Percentiles rank a stretch among this genome's conserved stretches.
Evolutionary conservation across 2,113 vertebrate genomes (phyloP).

Genomic region (Terrapene triunguis): DNA sequence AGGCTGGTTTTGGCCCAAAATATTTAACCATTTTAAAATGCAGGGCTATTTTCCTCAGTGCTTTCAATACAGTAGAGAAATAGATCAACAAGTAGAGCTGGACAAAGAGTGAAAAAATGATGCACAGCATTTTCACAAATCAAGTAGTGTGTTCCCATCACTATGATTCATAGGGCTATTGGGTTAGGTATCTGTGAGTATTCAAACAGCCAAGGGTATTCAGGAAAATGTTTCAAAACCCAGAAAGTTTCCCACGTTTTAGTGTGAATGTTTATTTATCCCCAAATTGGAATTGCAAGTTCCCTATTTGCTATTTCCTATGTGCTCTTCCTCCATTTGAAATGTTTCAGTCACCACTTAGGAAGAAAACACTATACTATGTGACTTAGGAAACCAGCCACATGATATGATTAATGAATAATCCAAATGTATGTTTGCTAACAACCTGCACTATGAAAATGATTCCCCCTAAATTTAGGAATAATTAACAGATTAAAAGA

Average conservation of each 20-base stretch:
- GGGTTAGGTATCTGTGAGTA: not conserved
- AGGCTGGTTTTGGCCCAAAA: not conserved
- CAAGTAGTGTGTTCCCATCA: not conserved
- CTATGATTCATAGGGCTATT: not conserved
- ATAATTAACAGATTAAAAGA: not conserved
- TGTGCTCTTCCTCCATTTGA: not conserved
- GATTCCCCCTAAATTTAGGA: not conserved
- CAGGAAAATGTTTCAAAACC: not conserved
- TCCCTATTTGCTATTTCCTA: not conserved
- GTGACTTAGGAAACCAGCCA: not conserved
- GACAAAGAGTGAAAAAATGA: not conserved
- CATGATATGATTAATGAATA: fast-evolving
- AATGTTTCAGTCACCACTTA: not conserved
- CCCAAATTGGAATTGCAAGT: not conserved
- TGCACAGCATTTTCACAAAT: not conserved
- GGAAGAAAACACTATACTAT: not conserved
- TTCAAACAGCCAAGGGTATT: not conserved
- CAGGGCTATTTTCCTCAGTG: not conserved
- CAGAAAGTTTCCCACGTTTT: not conserved
- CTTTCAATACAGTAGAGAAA: not conserved
- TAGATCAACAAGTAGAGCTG: not conserved
- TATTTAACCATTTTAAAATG: not conserved
- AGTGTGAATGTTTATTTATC: not conserved
- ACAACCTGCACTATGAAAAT: not conserved
- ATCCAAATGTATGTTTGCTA: not conserved